phyloP scores from a whole-genome alignment of 2,888 invertebrate genomes.

The Xestia rhomboidea region DNA sequence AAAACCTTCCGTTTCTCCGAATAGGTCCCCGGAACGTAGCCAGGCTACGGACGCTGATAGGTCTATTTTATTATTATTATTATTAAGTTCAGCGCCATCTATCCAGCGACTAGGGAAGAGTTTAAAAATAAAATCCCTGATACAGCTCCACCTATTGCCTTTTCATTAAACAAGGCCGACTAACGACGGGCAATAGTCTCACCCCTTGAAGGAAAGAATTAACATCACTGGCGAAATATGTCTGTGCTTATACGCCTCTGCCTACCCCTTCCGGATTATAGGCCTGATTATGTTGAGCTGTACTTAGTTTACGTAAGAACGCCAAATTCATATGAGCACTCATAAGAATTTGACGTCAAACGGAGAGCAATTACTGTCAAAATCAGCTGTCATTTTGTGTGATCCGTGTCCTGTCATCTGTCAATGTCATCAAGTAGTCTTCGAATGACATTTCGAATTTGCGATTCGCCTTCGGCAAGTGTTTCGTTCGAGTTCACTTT shows the following conservation, averaged over 20 bases:
- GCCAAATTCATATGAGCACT: background rate
- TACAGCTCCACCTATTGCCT: constrained; percentile 4
- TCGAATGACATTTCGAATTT: background rate
- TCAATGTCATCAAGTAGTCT: background rate
- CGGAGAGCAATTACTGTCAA: background rate
- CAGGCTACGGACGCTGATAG: too few relatives aligned
- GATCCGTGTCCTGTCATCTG: too few relatives aligned
- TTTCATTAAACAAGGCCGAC: background rate
- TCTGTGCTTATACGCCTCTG: background rate
- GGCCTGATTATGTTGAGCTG: background rate
- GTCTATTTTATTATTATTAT: too few relatives aligned
- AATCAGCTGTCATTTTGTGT: background rate
- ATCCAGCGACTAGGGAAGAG: too few relatives aligned
- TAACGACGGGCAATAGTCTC: background rate
- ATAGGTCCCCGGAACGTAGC: too few relatives aligned
- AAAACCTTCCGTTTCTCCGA: too few relatives aligned
- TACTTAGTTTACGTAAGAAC: background rate
- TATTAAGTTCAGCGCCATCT: too few relatives aligned
- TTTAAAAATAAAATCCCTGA: too few relatives aligned
- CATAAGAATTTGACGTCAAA: background rate
- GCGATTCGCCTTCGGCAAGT: too few relatives aligned
- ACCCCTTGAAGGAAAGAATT: background rate
- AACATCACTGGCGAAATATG: background rate
- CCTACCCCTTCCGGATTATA: background rate
- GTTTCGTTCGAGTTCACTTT: constrained; percentile 36